Evolutionary conservation across 2,797 vertebrate species (phyloP), one percentile per base, ranked within the genome.

Genomic region (Salmo trutta): DNA sequence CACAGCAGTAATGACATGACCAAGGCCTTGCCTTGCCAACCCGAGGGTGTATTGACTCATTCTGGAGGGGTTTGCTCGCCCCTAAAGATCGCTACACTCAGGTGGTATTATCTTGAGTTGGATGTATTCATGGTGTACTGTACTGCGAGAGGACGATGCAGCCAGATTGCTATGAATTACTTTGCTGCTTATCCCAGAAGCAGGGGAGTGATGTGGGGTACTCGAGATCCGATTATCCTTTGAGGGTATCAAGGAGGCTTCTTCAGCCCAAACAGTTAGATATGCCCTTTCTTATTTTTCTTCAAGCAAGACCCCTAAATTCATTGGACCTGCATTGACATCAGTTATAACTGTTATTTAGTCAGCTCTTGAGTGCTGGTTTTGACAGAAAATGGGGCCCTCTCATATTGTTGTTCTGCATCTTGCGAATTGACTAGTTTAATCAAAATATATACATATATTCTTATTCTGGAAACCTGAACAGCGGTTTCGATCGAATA

Each of bases 131-230:
- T 84, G 77, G 92, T 84, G 85, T 82, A 83, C 83, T 85, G 86
- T 89, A 90, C 85, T 87, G 84, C 88, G 86, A 82, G 68, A 84
- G 84, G 90, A 85, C 84, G 88, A 89, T 83, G 82, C 82, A 69
- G 86, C 85, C 85, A 75, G 77, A 88, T 90, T 91, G 84, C 90
- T 92, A 93, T 82, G 86, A 86, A 91, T 90, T 85, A 91, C 90
- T 92, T 85, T 85, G 83, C 83, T 76, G 86, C 80, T 59, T 84
- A 84, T 81, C 79, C 83, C 82, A 92, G 91, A 83, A 88, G 84
- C 87, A 90, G 87, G 81, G 31, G 88, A 85, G 82, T 84, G 77
- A 84, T 81, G 86, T 88, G 87, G 86, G 90, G 88, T 76, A 86
- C 78, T 85, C 89, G 83, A 89, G 84, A 86, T 87, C 79, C 90